These are phyloP conservation scores for Patiria miniata DNA, from an alignment of 35 echinoderm and acorn worm genomes.

Conservation along the genomic window DNA sequence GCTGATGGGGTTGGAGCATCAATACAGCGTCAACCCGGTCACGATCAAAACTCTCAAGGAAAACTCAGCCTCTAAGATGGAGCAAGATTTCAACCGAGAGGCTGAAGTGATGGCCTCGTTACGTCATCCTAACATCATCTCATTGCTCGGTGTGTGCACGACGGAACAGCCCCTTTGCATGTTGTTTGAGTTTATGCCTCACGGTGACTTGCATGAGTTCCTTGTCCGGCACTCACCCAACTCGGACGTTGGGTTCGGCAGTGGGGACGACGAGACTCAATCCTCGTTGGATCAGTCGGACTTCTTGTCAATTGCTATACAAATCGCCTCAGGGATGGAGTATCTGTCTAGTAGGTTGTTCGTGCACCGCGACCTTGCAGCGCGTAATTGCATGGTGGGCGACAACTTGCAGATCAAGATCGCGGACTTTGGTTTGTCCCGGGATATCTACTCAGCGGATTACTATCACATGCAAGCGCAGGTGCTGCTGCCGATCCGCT, in stretches of 20 bases:
- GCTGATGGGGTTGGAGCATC: constrained; percentile 82
- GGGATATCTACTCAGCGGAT: constrained; percentile 94
- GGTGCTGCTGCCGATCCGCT: constrained; percentile 83
- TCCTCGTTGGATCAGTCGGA: constrained; percentile 89
- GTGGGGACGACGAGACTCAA: constrained; percentile 88
- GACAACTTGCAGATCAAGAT: constrained; percentile 93
- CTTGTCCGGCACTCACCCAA: constrained; percentile 91
- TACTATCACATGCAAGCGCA: constrained; percentile 91
- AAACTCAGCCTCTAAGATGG: constrained; percentile 66
- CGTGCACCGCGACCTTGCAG: constrained; percentile 94
- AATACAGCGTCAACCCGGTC: constrained; percentile 80
- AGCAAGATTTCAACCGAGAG: constrained; percentile 79
- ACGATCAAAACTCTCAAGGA: constrained; percentile 85
- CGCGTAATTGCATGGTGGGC: constrained; percentile 96
- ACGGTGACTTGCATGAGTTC: constrained; percentile 91
- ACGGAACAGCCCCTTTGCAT: constrained; percentile 78
- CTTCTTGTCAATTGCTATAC: constrained; percentile 82
- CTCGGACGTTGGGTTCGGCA: constrained; percentile 94
- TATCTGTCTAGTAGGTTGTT: constrained; percentile 92
- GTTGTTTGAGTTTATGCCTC: constrained; percentile 92
- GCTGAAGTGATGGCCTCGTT: constrained; percentile 86
- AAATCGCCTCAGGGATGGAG: constrained; percentile 98
- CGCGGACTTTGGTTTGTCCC: constrained; percentile 90
- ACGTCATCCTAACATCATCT: constrained; percentile 89
- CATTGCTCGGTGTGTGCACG: constrained; percentile 79